Evolutionary conservation across 2,888 invertebrate species (phyloP), one percentile per base, ranked within the genome.

Genomic region (Prenolepis imparis): DNA sequence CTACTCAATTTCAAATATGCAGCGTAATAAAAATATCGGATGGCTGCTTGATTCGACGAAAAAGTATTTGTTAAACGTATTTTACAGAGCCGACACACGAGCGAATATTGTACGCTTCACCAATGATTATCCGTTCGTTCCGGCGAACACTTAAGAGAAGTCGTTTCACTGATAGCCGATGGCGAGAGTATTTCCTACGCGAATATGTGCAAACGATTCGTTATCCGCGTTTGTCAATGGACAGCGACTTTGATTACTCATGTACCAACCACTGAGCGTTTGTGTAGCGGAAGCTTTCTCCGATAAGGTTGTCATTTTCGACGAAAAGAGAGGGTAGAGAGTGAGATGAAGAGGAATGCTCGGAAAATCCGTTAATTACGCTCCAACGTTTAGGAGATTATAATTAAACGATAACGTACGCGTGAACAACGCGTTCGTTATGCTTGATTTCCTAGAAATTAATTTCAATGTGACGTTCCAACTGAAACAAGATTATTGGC

Each of bases 261-360:
- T 59, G 15, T 39, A 48, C 32, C 57, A 85, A 84, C 59, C 21
- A 24, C 21, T 21, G 80, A 82, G 36, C 78, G 39, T 44, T 59
- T 70, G 57, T 55, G 39, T 74, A 87, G 83, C 85, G 81, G 48
- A 59, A 77, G 88, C 77, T 77, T 88, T 88, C 83, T 78, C 74
- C 70, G 86, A 88, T 88, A 86, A 84, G 57, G 6, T 73, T 32
- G 68, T 68, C 59, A 70, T 77, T 84, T 78, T 66, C 73, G 48
- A 64, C 36, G 48, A 24, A 48, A 52, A 66, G 48, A 9, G 63
- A 52, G 48, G 24, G 18, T 8, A 52, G 1, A 32, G 15, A n/a
- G 73, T 21, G 11, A 55, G 15, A 39, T 18, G 39, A 12, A 55
- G 21, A 74, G 63, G 8, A 44, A 74, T 28, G n/a, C 5, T 74